Conservation (phyloP, 2,888 invertebrate genomes). For the Orthosia gracilis region DNA sequence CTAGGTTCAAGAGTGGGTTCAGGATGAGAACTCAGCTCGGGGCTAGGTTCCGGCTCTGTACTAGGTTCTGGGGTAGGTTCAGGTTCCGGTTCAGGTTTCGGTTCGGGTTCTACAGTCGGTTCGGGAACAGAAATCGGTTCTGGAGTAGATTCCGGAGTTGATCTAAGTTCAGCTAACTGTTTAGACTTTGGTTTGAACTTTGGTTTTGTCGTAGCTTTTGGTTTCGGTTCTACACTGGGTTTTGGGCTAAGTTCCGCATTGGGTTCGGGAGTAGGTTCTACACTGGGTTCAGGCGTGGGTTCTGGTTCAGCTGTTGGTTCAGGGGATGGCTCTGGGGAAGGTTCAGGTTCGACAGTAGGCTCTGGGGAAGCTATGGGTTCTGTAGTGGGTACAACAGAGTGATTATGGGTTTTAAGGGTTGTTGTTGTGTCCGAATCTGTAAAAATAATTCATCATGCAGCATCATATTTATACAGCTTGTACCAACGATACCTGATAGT, state of each 20-base stretch:
- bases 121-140: conserved; percentile 78
- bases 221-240: conserved; percentile 78
- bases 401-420: conserved; percentile 67
- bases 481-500: conserved; percentile 55
- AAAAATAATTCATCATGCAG: conserved; percentile 88
- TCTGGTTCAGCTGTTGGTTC: conserved; percentile 59
- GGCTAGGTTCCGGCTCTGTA: conserved; percentile 56
- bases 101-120: conserved; percentile 68
- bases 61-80: conserved; percentile 63
- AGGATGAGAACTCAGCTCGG: conserved; percentile 63
- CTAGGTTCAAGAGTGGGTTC: conserved; percentile 70
- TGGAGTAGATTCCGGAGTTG: conserved; percentile 65
- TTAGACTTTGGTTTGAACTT: conserved; percentile 79
- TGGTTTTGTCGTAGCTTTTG: conserved; percentile 72
- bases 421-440: conserved; percentile 89
- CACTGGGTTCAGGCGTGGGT: conserved; percentile 7
- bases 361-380: conserved; percentile 62
- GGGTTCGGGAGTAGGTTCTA: conserved; percentile 33
- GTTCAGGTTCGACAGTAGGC: conserved; percentile 19
- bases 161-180: conserved; percentile 76
- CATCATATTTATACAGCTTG: conserved; percentile 76
- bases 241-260: conserved; percentile 57
- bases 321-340: conserved; percentile 50
- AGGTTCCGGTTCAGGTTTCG: conserved; percentile 70
- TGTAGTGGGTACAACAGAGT: conserved; percentile 68